Base-by-base conservation (phyloP, 2,113 vertebrate genomes). In the Osmerus eperlanus region DNA sequence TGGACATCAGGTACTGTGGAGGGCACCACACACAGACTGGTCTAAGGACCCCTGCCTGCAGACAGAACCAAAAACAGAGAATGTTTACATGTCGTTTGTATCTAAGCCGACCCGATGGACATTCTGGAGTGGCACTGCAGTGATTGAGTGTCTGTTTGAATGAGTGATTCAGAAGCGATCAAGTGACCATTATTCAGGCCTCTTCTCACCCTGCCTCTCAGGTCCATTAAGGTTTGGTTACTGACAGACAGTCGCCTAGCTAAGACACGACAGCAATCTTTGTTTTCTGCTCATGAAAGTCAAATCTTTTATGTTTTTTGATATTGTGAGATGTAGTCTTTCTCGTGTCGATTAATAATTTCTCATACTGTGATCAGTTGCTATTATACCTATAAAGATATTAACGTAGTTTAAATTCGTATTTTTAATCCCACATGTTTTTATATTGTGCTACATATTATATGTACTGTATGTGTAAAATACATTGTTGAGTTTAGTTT, bases 241-340 rank as follows among this genome's bases (percentile, higher is more conserved):
- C 41, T 12, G 41, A 47, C 41, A 11, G 41, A 47, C 41, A 11
- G 41, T 47, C 9, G 41, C 41, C 7, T 11, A 12, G 41, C 41
- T 47, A 11, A 47, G 41, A 65, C 29, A 61, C 41, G 52, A 62
- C 28, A 66, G 69, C 28, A 51, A 65, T 28, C 63, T 8, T 32
- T 19, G 63, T 25, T 73, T 54, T 23, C 25, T 69, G 25, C 53
- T 8, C 63, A 51, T 58, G n/a, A 62, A 72, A 78, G 70, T 67
- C n/a, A n/a, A 74, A 70, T 79, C 53, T 61, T 28, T 68, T 14
- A 63, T 63, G 6, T 64, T 78, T 74, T 51, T 80, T 59, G 19
- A 77, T 86, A 83, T 74, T 71, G 84, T 3, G 18, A 71, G 73
- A 71, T 76, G 73, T 67, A 12, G 73, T 28, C 47, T 73, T 68